Base-by-base conservation (phyloP, 2,113 vertebrate species). In the Prunella himalayana region DNA sequence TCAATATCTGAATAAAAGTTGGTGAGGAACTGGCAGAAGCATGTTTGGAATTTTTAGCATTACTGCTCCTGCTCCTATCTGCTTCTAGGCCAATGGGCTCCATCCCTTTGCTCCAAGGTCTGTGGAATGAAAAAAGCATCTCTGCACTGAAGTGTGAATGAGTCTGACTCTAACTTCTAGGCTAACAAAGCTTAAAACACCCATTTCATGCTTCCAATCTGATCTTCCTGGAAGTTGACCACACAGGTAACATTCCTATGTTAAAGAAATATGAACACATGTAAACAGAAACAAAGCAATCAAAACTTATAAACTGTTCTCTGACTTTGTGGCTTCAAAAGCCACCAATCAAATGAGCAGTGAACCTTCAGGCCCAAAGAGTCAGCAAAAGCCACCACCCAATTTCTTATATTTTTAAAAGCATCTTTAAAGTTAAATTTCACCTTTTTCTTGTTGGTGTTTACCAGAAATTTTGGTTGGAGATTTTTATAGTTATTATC, bases 71-170 rank as follows among this genome's bases (percentile, higher is more conserved):
- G 60, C 18, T 89, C 7, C 25, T 42, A 35, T n/a, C 35, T 78
- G 42, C 31, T 35, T 23, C 1, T 5, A 92, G 18, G 18, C 27
- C 64, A 84, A 20, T 0, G 0, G 37, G 14, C 59, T 69, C 41
- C 57, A 70, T 12, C 4, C 35, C 22, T 69, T 82, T 35, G 42
- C 54, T 35, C 4, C 37, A 77, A 65, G 22, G 49, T 69, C 82
- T 59, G 30, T 39, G 31, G 35, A 88, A 5, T 21, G 4, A 77
- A 76, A 76, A 83, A 73, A 64, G 4, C 78, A 75, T 25, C 73
- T 68, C 41, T 71, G 13, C 30, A 27, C 7, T 75, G 33, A 79
- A 19, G 6, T 60, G 35, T n/a, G 53, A 53, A 61, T 25, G n/a
- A 44, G 15, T 53, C 18, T 84, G 23, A 94, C 75, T 86, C 69